These are phyloP conservation scores for Deilephila porcellus DNA, from an alignment of 2,888 invertebrate species.

Conservation along the genomic window DNA sequence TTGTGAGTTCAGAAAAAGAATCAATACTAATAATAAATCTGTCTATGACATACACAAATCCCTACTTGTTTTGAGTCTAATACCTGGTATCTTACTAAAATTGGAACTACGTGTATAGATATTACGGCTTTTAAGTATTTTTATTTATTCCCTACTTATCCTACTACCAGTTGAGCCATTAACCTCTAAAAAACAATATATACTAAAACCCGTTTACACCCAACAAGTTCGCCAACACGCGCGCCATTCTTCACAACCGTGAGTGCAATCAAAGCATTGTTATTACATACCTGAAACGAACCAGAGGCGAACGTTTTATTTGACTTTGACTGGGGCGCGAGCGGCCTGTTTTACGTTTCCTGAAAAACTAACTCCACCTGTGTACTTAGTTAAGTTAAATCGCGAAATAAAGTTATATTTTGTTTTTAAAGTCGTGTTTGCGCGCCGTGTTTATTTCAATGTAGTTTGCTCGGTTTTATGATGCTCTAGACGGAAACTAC, in stretches of 20 bases:
- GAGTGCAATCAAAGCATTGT: constrained; percentile 9
- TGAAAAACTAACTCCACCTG: constrained; percentile 8
- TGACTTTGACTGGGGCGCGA: constrained; percentile 15
- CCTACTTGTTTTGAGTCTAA: too few relatives aligned
- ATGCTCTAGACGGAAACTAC: neutral
- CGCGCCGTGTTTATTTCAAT: neutral
- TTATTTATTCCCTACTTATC: neutral
- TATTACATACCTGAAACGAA: constrained; percentile 15
- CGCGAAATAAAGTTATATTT: constrained; percentile 21
- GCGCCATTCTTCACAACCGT: neutral
- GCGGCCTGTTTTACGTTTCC: constrained; percentile 10
- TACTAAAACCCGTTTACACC: too few relatives aligned
- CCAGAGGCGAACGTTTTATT: constrained; percentile 21
- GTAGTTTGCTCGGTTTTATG: neutral
- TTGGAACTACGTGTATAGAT: too few relatives aligned
- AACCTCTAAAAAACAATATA: neutral
- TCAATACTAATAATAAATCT: too few relatives aligned
- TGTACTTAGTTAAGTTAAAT: constrained; percentile 19
- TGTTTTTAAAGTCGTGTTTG: constrained; percentile 15
- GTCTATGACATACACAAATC: too few relatives aligned
- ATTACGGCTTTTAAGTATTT: too few relatives aligned
- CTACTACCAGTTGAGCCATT: neutral
- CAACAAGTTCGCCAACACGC: neutral
- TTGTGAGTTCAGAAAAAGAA: too few relatives aligned
- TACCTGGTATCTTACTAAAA: too few relatives aligned